These are phyloP conservation scores for Ceyx erithaca DNA, from an alignment of 2,797 vertebrate species.

Conservation along the genomic window DNA sequence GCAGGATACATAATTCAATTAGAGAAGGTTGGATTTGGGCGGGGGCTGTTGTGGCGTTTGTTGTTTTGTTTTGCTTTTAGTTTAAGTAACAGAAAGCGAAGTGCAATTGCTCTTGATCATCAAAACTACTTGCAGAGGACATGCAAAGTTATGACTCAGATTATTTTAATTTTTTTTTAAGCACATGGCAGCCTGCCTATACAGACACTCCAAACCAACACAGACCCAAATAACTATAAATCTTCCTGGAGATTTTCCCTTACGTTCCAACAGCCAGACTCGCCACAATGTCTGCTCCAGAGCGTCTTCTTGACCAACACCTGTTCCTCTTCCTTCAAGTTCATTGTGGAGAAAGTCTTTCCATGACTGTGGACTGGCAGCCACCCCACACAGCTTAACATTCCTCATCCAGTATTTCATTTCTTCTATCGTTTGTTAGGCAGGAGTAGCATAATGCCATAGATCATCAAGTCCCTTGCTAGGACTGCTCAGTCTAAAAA, in stretches of 20 bases:
- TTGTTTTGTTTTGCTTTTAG: neutral
- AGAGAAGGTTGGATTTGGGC: neutral
- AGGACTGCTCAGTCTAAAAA: conserved; percentile 31
- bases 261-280: neutral
- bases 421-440: conserved; percentile 1
- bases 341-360: neutral
- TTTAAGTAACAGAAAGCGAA: neutral
- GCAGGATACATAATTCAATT: neutral
- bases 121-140: neutral
- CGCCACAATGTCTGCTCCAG: neutral
- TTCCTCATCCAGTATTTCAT: conserved; percentile 23
- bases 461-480: conserved; percentile 1
- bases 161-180: neutral
- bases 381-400: neutral
- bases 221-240: neutral
- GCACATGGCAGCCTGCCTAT: conserved; percentile 4
- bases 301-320: conserved; percentile 1
- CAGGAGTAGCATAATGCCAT: neutral
- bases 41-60: neutral
- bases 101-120: neutral
- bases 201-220: conserved; percentile 12
- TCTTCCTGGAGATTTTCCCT: conserved; percentile 6
- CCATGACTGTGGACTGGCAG: conserved; percentile 8
- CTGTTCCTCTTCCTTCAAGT: conserved; percentile 33
- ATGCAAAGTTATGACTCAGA: conserved; percentile 8